Percentiles rank a stretch among this genome's conserved stretches.
phyloP scores from a whole-genome alignment of 2,797 vertebrate genomes.

The Pygocentrus nattereri region DNA sequence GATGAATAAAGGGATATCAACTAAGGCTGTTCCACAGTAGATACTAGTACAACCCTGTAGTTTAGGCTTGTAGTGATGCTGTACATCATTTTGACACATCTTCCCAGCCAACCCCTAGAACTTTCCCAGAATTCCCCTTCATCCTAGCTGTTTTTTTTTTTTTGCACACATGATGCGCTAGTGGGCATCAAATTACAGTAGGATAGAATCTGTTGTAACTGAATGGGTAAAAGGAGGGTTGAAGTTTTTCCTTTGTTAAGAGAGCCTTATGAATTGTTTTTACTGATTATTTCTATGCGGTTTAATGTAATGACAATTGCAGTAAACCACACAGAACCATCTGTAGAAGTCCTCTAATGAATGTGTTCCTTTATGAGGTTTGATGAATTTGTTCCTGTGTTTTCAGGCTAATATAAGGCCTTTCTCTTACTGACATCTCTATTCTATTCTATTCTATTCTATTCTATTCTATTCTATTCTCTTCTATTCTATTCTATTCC shows the following conservation, averaged over 20 bases:
- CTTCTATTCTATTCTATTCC: slow-evolving; percentile 23
- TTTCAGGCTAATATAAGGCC: slow-evolving; percentile 2
- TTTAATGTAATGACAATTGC: slow-evolving; percentile 16
- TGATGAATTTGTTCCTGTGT: background rate
- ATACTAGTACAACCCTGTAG: slow-evolving; percentile 44
- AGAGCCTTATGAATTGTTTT: slow-evolving; percentile 18
- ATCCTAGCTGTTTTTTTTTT: slow-evolving; percentile 10
- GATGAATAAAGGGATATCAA: slow-evolving; percentile 80
- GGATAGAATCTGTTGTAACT: slow-evolving; percentile 7
- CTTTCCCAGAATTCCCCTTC: slow-evolving; percentile 20
- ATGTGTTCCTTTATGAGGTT: slow-evolving; percentile 31
- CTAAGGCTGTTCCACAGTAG: slow-evolving; percentile 67
- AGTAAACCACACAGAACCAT: slow-evolving; percentile 33
- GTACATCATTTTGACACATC: background rate
- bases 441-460: slow-evolving; percentile 19
- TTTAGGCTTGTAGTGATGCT: slow-evolving; percentile 39
- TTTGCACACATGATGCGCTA: slow-evolving; percentile 9
- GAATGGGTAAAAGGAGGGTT: slow-evolving; percentile 27
- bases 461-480: no score
- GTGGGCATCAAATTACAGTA: slow-evolving; percentile 18
- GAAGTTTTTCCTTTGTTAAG: background rate
- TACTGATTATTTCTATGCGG: slow-evolving; percentile 25
- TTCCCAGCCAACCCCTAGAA: slow-evolving; percentile 28
- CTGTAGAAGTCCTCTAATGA: slow-evolving; percentile 12
- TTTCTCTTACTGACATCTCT: slow-evolving; percentile 12